phyloP scores from a whole-genome alignment of 2,888 invertebrate genomes.

The Cistogaster globosa region DNA sequence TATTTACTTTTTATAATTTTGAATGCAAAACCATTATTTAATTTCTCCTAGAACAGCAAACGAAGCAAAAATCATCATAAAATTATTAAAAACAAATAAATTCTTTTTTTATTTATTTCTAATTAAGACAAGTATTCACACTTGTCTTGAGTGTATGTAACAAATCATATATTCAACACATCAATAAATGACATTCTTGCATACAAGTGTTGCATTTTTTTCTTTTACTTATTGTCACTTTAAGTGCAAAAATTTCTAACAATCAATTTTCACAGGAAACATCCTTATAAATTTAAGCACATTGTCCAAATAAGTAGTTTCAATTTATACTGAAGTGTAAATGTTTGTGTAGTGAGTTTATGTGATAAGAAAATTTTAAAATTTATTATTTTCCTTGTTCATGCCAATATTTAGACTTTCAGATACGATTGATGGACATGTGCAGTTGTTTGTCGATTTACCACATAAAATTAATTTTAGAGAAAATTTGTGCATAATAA shows the following conservation, averaged over 20 bases:
- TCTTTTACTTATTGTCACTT: conserved; percentile 25
- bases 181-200: background rate
- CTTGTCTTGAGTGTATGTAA: no score
- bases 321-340: background rate
- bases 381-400: conserved; percentile 14
- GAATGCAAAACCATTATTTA: no score
- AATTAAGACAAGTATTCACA: no score
- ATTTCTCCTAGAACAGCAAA: no score
- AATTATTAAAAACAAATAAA: background rate
- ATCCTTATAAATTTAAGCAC: conserved; percentile 32
- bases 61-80: background rate
- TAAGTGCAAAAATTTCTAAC: conserved; percentile 39
- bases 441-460: background rate
- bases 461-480: conserved; percentile 20
- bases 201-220: background rate
- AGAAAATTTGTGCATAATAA: background rate
- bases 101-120: no score
- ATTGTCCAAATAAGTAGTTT: background rate
- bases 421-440: conserved; percentile 1
- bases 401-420: conserved; percentile 28
- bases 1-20: no score
- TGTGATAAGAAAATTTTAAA: conserved; percentile 21
- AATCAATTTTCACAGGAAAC: conserved; percentile 30
- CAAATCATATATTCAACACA: background rate
- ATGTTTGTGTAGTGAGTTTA: conserved; percentile 11